These are phyloP conservation scores for Cantharis nigra DNA, from an alignment of 2,888 invertebrate genomes.

Conservation along the genomic window DNA sequence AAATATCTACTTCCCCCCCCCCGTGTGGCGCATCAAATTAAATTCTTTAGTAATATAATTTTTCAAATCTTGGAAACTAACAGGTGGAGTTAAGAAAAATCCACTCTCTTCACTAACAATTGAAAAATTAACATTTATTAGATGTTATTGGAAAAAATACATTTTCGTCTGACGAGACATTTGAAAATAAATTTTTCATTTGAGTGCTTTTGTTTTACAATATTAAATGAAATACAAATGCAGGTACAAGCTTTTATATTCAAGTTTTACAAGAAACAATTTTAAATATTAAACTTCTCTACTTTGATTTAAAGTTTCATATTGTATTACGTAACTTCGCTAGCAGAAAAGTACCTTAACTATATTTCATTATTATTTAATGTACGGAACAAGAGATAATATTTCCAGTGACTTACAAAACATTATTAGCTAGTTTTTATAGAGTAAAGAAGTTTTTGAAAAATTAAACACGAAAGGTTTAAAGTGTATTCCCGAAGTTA, in stretches of 20 bases:
- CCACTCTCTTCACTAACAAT: too few species aligned
- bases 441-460: background rate
- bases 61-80: too few species aligned
- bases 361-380: background rate
- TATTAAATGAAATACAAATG: background rate
- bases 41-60: too few species aligned
- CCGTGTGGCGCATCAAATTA: too few species aligned
- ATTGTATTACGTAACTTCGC: background rate
- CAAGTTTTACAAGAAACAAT: background rate
- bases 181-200: background rate
- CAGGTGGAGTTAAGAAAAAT: too few species aligned
- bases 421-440: background rate
- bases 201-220: background rate
- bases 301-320: background rate
- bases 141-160: too few species aligned
- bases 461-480: background rate
- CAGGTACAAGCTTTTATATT: background rate
- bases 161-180: too few species aligned
- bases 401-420: background rate
- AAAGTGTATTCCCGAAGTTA: background rate
- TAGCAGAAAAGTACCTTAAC: background rate
- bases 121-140: too few species aligned
- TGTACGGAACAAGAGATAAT: background rate
- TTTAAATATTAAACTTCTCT: background rate
- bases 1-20: background rate